Conservation (phyloP, 2,113 vertebrate genomes). For the Eretmochelys imbricata region DNA sequence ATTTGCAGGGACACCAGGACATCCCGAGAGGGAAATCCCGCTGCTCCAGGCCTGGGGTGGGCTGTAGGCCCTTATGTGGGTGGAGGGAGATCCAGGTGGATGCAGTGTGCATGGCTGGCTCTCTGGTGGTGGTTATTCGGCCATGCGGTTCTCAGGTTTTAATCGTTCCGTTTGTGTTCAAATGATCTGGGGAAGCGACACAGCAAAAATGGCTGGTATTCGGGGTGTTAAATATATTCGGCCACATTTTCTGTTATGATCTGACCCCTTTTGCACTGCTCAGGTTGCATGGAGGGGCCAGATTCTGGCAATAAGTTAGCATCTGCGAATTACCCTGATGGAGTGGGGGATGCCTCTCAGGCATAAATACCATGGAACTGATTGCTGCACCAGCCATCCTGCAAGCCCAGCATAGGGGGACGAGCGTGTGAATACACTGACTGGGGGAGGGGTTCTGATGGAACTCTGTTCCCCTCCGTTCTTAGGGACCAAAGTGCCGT, state of each 20-base stretch:
- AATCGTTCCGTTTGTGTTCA: background rate
- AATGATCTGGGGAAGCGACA: background rate
- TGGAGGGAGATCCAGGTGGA: background rate
- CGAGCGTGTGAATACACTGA: background rate
- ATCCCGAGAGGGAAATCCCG: background rate
- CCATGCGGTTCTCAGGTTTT: background rate
- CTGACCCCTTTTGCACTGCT: background rate
- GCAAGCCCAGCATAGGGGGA: background rate
- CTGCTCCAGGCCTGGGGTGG: background rate
- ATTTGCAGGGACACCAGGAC: background rate
- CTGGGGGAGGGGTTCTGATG: background rate
- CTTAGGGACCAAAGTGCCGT: background rate
- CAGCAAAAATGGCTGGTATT: background rate
- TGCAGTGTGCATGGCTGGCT: background rate
- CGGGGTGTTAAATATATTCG: background rate
- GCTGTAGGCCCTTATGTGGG: too few species aligned
- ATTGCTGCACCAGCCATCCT: background rate
- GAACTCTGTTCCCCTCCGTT: background rate
- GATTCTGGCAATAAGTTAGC: background rate
- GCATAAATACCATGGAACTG: background rate
- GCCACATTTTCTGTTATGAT: background rate
- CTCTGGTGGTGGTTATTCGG: background rate
- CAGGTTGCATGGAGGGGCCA: background rate
- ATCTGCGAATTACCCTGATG: background rate
- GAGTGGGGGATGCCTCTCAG: background rate